Conservation (phyloP, 1,140 invertebrate genomes). For the Philopotamus ludificatus region DNA sequence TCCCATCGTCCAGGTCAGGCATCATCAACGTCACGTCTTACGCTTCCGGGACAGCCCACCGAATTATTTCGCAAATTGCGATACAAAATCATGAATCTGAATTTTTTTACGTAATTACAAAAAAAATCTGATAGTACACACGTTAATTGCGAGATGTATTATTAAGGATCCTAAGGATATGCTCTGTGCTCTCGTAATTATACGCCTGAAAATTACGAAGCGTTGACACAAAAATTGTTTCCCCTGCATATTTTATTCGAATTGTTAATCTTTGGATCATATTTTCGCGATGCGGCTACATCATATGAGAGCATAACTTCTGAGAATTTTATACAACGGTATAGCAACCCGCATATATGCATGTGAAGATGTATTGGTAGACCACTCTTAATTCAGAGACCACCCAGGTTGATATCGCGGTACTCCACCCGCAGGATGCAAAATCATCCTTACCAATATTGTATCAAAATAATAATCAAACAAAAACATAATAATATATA, state of each 20-base stretch:
- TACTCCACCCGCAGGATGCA: conserved; percentile 23
- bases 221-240: no score
- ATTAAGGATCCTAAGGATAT: no score
- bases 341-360: neutral
- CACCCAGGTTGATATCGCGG: conserved; percentile 20
- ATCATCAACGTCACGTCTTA: neutral
- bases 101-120: neutral
- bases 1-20: conserved; percentile 3
- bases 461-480: conserved; percentile 14
- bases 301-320: neutral
- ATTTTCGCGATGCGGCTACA: no score
- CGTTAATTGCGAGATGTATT: no score
- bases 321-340: neutral
- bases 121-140: no score
- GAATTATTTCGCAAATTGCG: neutral
- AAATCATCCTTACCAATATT: conserved; percentile 25
- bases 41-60: conserved; percentile 3
- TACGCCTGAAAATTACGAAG: no score
- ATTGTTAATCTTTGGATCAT: no score
- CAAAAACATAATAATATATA: no score
- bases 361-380: neutral
- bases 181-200: no score
- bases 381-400: conserved; percentile 15
- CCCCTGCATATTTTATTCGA: no score
- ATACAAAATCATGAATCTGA: neutral